Evolutionary conservation across 2,797 vertebrate genomes (phyloP).

Genomic region (Sparidentex hasta): DNA sequence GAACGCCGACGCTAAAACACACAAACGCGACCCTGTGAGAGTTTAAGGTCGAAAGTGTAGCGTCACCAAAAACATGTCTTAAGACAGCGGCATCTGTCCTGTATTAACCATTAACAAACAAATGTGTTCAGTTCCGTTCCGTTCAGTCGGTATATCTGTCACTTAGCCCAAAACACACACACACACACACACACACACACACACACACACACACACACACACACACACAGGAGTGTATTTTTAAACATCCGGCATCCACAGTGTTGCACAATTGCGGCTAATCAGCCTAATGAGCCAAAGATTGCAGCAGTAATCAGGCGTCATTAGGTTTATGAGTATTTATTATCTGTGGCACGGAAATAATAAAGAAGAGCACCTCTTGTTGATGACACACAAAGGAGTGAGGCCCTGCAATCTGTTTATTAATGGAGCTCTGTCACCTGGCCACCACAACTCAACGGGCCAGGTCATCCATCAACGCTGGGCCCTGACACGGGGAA

Average conservation of each 20-base stretch:
- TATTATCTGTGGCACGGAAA: slow-evolving; percentile 88
- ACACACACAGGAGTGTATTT: slow-evolving; percentile 81
- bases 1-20: slow-evolving; percentile 66
- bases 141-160: slow-evolving; percentile 61
- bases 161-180: slow-evolving; percentile 64
- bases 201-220: slow-evolving; percentile 62
- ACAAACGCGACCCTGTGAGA: slow-evolving; percentile 46
- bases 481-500: slow-evolving; percentile 70
- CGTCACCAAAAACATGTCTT: slow-evolving; percentile 28
- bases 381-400: slow-evolving; percentile 84
- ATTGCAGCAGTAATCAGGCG: slow-evolving; percentile 90
- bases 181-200: slow-evolving; percentile 67
- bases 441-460: slow-evolving; percentile 81
- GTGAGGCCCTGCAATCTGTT: slow-evolving; percentile 83
- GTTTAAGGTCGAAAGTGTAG: slow-evolving; percentile 52
- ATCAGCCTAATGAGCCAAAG: slow-evolving; percentile 91
- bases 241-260: slow-evolving; percentile 83
- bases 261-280: slow-evolving; percentile 85
- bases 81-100: slow-evolving; percentile 32
- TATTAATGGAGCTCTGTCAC: slow-evolving; percentile 87
- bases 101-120: slow-evolving; percentile 57
- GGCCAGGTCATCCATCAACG: slow-evolving; percentile 84
- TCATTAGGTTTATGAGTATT: slow-evolving; percentile 92
- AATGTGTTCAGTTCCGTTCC: slow-evolving; percentile 28
- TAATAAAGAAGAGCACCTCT: slow-evolving; percentile 86